Percentiles rank a stretch among this genome's conserved stretches.
phyloP scores from a whole-genome alignment of 2,888 invertebrate species.

The Hemithea aestivaria region DNA sequence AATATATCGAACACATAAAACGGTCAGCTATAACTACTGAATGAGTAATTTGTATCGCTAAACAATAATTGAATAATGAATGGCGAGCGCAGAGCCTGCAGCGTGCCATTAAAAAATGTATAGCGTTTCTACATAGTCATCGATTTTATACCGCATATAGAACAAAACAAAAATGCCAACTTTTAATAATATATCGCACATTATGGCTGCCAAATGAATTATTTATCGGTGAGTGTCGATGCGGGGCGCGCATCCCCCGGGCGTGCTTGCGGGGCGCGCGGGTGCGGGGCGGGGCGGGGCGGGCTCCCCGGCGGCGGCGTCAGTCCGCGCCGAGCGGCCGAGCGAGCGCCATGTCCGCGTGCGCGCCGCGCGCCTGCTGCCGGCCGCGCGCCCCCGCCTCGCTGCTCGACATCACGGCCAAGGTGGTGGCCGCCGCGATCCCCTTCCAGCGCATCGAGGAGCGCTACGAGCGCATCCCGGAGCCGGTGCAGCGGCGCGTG shows the following conservation, averaged over 20 bases:
- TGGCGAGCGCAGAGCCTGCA: not conserved
- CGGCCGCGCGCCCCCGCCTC: constrained; percentile 83
- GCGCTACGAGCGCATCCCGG: constrained; percentile 91
- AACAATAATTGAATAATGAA: constrained; percentile 1
- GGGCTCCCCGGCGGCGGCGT: constrained; percentile 39
- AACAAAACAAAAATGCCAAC: constrained; percentile 72
- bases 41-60: not conserved
- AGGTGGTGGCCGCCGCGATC: constrained; percentile 90
- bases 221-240: constrained; percentile 75
- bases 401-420: constrained; percentile 89
- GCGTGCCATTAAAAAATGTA: constrained; percentile 33
- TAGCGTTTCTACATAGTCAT: constrained; percentile 37
- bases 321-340: constrained; percentile 76
- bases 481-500: constrained; percentile 91
- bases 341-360: constrained; percentile 75
- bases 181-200: constrained; percentile 79
- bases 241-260: constrained; percentile 67
- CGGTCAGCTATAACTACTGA: not conserved
- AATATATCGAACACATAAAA: too few species aligned
- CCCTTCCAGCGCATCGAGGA: constrained; percentile 93
- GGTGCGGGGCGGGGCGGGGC: constrained; percentile 33
- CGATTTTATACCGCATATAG: constrained; percentile 51
- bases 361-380: constrained; percentile 76
- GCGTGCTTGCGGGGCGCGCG: constrained; percentile 34
- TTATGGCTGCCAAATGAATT: constrained; percentile 77